Evolutionary conservation across 2,797 vertebrate genomes (phyloP), one percentile per base, ranked within the genome.

Genomic region (Neosalanx taihuensis): DNA sequence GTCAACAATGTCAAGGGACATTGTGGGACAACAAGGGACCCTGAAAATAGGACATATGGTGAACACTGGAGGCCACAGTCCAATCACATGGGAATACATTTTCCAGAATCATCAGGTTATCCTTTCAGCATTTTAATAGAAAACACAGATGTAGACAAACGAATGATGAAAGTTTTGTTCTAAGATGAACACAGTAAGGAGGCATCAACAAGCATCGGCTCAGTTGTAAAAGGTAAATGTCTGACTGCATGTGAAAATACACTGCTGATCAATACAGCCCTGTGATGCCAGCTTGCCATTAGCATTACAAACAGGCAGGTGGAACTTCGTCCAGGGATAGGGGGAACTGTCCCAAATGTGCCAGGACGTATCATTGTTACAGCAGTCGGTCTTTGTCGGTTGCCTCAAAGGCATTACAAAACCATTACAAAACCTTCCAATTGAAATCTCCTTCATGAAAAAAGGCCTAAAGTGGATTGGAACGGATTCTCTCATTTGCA

Each of bases 391-490:
- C 77, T 66, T 23, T 53, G 67, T 56, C 18, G 10, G 51, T n/a
- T 56, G 51, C 51, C 4, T n/a, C 18, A 18, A 67, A 13, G 37
- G 46, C 57, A 65, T 76, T 20, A 13, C 71, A 76, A 63, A 26
- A 26, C 23, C 23, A 26, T 26, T 26, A 26, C 23, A 26, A 26
- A 76, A 60, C 70, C 67, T 82, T 69, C 65, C 81, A 77, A 81
- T 46, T 82, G 76, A 65, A 69, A 70, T 29, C 20, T 79, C 78
- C 76, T 75, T 23, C 67, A 81, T 79, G 73, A 81, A 73, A 81
- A 75, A 67, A 30, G 41, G 31, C 18, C 15, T 56, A n/a, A n/a
- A 64, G 58, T 23, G 9, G 64, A 20, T 56, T 56, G 51, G 75
- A 70, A 46, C 51, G 6, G 13, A 75, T 69, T 71, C 15, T n/a